phyloP scores from a whole-genome alignment of 2,888 invertebrate species.

The Zygaena filipendulae region DNA sequence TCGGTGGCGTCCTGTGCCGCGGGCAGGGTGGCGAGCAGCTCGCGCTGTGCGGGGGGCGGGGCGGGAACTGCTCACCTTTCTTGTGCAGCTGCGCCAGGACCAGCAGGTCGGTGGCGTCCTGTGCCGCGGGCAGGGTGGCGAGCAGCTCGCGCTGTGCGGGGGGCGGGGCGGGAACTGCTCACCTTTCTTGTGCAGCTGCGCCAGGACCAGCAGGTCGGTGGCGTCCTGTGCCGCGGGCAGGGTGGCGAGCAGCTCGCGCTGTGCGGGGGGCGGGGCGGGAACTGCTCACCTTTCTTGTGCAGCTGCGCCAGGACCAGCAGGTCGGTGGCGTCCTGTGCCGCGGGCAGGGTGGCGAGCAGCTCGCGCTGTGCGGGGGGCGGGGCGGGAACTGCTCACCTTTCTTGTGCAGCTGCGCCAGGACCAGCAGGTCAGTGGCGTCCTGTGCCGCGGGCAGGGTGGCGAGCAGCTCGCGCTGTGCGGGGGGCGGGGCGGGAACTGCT shows the following conservation, averaged over 20 bases:
- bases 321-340: conserved; percentile 80
- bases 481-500: conserved; percentile 26
- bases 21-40: conserved; percentile 75
- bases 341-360: conserved; percentile 76
- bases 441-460: conserved; percentile 77
- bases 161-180: conserved; percentile 25
- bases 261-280: conserved; percentile 36
- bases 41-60: conserved; percentile 59
- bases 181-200: conserved; percentile 70
- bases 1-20: conserved; percentile 81
- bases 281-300: conserved; percentile 63
- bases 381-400: conserved; percentile 44
- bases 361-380: conserved; percentile 62
- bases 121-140: conserved; percentile 76
- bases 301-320: conserved; percentile 75
- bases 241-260: conserved; percentile 73
- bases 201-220: conserved; percentile 81
- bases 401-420: conserved; percentile 74
- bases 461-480: conserved; percentile 71
- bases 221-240: conserved; percentile 79
- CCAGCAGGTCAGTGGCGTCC: conserved; percentile 78
- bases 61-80: conserved; percentile 44
- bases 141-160: conserved; percentile 71
- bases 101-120: conserved; percentile 79
- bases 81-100: conserved; percentile 74